Conservation (phyloP, 2,113 vertebrate species). For the Prolemur simus region DNA sequence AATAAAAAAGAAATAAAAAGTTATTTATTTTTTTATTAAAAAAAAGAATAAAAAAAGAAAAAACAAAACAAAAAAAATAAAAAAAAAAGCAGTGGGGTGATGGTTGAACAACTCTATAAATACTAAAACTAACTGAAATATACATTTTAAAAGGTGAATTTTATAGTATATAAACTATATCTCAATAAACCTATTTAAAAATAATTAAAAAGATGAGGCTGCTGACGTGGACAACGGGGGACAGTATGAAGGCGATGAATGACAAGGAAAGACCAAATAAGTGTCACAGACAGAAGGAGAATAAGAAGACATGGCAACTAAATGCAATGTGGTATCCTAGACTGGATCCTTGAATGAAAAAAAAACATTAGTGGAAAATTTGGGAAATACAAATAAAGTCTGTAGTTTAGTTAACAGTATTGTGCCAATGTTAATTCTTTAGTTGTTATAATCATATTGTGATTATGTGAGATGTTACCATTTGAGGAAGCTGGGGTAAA, state of each 20-base stretch:
- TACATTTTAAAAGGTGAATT: not conserved
- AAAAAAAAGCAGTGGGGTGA: not conserved
- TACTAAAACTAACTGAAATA: not conserved
- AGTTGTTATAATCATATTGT: not conserved
- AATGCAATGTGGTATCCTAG: not conserved
- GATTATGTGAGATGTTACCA: not conserved
- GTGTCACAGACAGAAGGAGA: not conserved
- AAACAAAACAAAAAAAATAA: too few species aligned
- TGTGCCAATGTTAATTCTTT: not conserved
- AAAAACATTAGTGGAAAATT: not conserved
- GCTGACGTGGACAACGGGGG: not conserved
- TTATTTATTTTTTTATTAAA: too few species aligned
- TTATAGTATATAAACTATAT: not conserved
- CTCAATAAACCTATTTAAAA: constrained; percentile 15
- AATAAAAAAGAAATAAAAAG: too few species aligned
- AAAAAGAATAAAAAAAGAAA: too few species aligned
- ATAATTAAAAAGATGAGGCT: not conserved
- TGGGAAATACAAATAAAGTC: not conserved
- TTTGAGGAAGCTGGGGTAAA: not conserved
- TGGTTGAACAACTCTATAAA: not conserved
- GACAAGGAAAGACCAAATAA: constrained; percentile 1
- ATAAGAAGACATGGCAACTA: not conserved
- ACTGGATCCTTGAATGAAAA: not conserved
- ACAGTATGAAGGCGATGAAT: not conserved
- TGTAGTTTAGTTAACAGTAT: not conserved